A percentile compares a stretch with the other conserved stretches of the same genome.
phyloP scores from a whole-genome alignment of 2,113 vertebrate species.

The Jaculus jaculus region DNA sequence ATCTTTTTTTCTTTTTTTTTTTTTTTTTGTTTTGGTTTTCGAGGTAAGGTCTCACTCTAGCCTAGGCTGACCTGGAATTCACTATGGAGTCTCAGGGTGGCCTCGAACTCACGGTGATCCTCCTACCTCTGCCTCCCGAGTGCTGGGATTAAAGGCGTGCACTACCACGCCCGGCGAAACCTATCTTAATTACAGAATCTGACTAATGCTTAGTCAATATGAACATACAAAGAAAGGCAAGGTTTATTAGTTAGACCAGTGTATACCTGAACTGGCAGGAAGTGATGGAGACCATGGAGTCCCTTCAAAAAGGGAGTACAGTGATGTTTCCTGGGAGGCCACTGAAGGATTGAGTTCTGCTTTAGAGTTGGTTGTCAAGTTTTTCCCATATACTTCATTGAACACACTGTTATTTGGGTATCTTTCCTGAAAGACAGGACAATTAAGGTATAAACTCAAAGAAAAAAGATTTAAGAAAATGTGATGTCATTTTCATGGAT shows the following conservation, averaged over 20 bases:
- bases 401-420: constrained; percentile 96
- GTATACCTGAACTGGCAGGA: constrained; percentile 96
- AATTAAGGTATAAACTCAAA: background rate
- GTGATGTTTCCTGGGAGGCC: constrained; percentile 95
- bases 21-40: too few species aligned
- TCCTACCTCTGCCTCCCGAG: too few species aligned
- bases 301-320: constrained; percentile 97
- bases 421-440: constrained; percentile 87
- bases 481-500: background rate
- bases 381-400: constrained; percentile 96
- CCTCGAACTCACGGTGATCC: too few species aligned
- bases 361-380: constrained; percentile 90
- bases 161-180: too few species aligned
- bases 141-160: too few species aligned
- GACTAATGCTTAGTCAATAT: background rate
- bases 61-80: too few species aligned
- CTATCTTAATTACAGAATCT: background rate
- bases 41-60: too few species aligned
- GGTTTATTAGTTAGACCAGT: background rate
- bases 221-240: background rate
- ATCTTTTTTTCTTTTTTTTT: too few species aligned
- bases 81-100: too few species aligned
- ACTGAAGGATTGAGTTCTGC: constrained; percentile 87
- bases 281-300: constrained; percentile 98
- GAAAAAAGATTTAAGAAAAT: constrained; percentile 3